A percentile compares a stretch with the other conserved stretches of the same genome.
These are phyloP conservation scores for Subacronicta megacephala DNA, from an alignment of 2,888 invertebrate species.

Conservation along the genomic window DNA sequence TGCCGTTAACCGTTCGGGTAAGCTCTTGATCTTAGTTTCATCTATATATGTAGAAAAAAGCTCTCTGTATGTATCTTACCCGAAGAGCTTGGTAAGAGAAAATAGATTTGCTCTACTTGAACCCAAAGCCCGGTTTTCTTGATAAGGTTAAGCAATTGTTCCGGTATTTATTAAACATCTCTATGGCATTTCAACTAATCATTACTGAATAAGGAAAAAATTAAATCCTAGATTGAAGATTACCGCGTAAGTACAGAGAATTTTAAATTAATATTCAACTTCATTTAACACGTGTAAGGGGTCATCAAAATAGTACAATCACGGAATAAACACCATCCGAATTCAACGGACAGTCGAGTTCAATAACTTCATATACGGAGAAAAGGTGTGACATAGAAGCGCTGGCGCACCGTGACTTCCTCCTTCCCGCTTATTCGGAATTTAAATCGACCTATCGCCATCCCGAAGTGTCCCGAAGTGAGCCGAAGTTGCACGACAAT, in stretches of 20 bases:
- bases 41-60: too few relatives aligned
- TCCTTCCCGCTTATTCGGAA: conserved; percentile 88
- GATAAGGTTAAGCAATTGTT: too few relatives aligned
- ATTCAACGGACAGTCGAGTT: conserved; percentile 70
- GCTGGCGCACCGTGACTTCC: conserved; percentile 84
- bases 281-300: conserved; percentile 50
- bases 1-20: too few relatives aligned
- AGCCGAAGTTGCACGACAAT: conserved; percentile 60
- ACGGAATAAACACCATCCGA: conserved; percentile 66
- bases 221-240: not conserved
- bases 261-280: conserved; percentile 39
- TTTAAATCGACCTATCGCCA: conserved; percentile 86
- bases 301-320: conserved; percentile 59
- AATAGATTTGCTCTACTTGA: not conserved
- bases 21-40: too few relatives aligned
- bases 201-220: too few relatives aligned
- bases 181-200: too few relatives aligned
- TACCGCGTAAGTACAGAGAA: conserved; percentile 28
- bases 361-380: conserved; percentile 87
- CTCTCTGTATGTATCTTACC: too few relatives aligned
- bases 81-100: too few relatives aligned
- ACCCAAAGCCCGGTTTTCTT: too few relatives aligned
- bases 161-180: too few relatives aligned
- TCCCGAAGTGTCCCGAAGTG: conserved; percentile 69
- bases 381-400: conserved; percentile 87